Evolutionary conservation across 2,113 vertebrate genomes (phyloP), one percentile per base, ranked within the genome.

Genomic region (Hepsetus odoe): DNA sequence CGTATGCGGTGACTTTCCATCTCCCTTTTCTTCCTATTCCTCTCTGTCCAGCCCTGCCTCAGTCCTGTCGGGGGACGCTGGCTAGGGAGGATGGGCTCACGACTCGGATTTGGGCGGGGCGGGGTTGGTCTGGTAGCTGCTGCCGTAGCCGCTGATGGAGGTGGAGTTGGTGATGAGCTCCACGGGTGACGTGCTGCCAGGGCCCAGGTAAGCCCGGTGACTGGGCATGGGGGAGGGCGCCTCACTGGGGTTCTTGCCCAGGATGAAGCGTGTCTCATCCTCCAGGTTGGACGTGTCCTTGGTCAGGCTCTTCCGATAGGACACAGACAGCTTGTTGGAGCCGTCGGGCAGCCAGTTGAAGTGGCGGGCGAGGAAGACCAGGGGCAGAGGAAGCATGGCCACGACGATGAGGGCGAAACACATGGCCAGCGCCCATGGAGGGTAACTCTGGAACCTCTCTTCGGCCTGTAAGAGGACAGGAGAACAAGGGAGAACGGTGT

Each of bases 241-340:
- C 91, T 98, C 96, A 0, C 93, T 96, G 85, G 96, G 95, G 84
- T 94, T 95, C 87, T 98, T 99, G 87, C 94, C 92, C 74, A 98
- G 94, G 88, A 99, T 99, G 91, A 99, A 99, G 81, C 98, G 96
- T 3, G 98, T 98, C 90, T 99, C 97, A 0, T 99, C 96, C 74
- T 98, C 98, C 82, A 99, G 80, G 88, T 96, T 98, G 87, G 98
- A 99, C 79, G 98, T 96, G 90, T 99, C 97, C 88, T 99, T 98
- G 93, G 98, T 97, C 95, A 98, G 97, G 74, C 97, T 97, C 81
- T 98, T 97, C 83, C 96, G 96, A 89, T 99, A 99, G 75, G 97
- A 97, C 82, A 99, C 97, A 0, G 97, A 99, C 61, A 99, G 94
- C 80, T 96, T 95, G 42, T 98, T 99, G 91, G 97, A 98, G 76